Evolutionary conservation across 2,797 vertebrate genomes (phyloP), one percentile per base, ranked within the genome.

Genomic region (Lacerta viridis): DNA sequence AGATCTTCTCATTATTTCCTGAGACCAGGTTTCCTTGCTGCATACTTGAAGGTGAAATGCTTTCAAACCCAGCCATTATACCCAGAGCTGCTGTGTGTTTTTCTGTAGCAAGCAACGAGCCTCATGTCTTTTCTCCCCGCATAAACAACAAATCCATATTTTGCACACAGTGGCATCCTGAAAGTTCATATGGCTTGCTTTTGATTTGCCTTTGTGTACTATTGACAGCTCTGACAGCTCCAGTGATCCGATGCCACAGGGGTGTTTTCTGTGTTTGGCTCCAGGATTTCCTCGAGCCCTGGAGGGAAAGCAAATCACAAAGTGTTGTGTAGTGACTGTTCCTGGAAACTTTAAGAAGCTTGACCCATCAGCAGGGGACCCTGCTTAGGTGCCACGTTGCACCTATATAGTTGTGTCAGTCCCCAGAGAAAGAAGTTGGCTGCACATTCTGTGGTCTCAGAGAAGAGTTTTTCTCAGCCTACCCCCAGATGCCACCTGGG

Each of bases 141-240:
- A 91, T 92, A 90, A 89, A 84, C 85, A 91, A 87, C 72, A 81
- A 90, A 91, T 81, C 80, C 86, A 11, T 90, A 39, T 82, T 90
- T 94, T 88, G 87, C 90, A 91, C 43, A 55, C 90, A 91, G 92
- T 89, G 88, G 84, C 83, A 87, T 92, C 91, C 86, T 92, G 92
- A 93, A 90, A 90, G 85, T 90, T 93, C 77, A 11, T 76, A 46
- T 72, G 89, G 36, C 81, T 93, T 50, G 27, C 43, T 92, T 91
- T 92, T 91, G 93, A 91, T 93, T 92, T 93, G 91, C 82, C 91
- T 94, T 95, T 92, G 87, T 94, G 94, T 89, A 94, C 95, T 94
- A 94, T 93, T 1, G 76, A 93, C 5, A 7, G 93, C 92, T 94
- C 89, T 93, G 92, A 84, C 90, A 91, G 80, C 71, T 33, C 50